These are phyloP conservation scores for Pachydiplax longipennis DNA, from an alignment of 2,888 invertebrate species.

Conservation along the genomic window DNA sequence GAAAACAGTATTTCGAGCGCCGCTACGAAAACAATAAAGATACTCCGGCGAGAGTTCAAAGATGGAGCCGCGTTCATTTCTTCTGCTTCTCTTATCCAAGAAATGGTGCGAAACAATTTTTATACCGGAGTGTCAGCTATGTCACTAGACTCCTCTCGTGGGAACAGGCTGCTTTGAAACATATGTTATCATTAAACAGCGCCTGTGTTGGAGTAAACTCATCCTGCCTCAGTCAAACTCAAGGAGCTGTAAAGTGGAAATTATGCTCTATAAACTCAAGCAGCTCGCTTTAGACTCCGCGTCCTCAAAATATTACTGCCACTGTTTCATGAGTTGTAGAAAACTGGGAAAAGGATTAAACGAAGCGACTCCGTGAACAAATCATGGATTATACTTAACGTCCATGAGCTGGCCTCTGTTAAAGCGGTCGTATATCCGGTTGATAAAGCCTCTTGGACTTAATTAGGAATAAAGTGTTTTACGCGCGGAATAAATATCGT, in stretches of 20 bases:
- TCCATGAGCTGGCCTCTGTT: too few relatives aligned
- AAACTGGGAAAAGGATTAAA: neutral
- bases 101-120: neutral
- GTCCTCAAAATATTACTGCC: slow-evolving; percentile 27
- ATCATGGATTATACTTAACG: too few relatives aligned
- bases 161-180: slow-evolving; percentile 9
- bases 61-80: neutral
- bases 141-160: neutral
- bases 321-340: neutral
- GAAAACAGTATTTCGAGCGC: too few relatives aligned
- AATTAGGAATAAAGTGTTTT: too few relatives aligned
- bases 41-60: too few relatives aligned
- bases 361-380: neutral
- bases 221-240: neutral
- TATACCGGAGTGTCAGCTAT: too few relatives aligned
- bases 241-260: slow-evolving; percentile 11
- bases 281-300: slow-evolving; percentile 8
- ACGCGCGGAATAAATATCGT: too few relatives aligned
- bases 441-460: too few relatives aligned
- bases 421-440: too few relatives aligned
- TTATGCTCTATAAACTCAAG: slow-evolving; percentile 41
- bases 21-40: too few relatives aligned
- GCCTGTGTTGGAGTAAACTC: slow-evolving; percentile 36
- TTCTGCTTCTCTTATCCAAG: neutral
- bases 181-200: slow-evolving; percentile 31